Evolutionary conservation across 1,140 invertebrate species (phyloP).

Genomic region (Euura lappo): DNA sequence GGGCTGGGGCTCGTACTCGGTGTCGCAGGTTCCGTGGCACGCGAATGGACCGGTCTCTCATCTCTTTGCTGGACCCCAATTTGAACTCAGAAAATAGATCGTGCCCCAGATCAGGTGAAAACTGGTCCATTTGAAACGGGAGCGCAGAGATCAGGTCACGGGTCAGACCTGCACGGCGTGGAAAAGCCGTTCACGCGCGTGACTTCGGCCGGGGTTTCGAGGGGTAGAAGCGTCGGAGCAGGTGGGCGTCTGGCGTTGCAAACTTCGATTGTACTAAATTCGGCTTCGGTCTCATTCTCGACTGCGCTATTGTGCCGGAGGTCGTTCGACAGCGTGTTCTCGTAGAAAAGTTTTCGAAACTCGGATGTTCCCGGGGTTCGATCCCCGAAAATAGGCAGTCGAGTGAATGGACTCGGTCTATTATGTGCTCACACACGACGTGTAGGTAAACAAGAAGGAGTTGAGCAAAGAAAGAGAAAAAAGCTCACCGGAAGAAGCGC

Average conservation of each 20-base stretch:
- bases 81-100: conserved; percentile 9
- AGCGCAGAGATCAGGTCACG: conserved; percentile 1
- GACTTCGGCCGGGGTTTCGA: conserved; percentile 4
- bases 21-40: conserved; percentile 43
- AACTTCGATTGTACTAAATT: not conserved
- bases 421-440: conserved; percentile 6
- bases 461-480: too few species aligned
- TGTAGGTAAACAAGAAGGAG: conserved; percentile 5
- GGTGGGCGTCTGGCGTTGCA: not conserved
- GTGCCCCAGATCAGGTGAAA: conserved; percentile 15
- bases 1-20: conserved; percentile 10
- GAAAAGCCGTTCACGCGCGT: not conserved
- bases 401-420: not conserved
- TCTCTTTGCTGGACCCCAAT: conserved; percentile 15
- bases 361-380: not conserved
- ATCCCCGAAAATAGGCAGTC: not conserved
- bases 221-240: not conserved
- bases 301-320: not conserved
- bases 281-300: not conserved
- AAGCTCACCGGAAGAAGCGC: not conserved
- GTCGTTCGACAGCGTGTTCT: not conserved
- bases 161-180: conserved; percentile 9
- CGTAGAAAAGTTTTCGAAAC: conserved; percentile 28
- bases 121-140: conserved; percentile 49
- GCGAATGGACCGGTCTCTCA: conserved; percentile 48